Base-by-base conservation (phyloP, 2,113 vertebrate genomes). In the Phyllostomus discolor region DNA sequence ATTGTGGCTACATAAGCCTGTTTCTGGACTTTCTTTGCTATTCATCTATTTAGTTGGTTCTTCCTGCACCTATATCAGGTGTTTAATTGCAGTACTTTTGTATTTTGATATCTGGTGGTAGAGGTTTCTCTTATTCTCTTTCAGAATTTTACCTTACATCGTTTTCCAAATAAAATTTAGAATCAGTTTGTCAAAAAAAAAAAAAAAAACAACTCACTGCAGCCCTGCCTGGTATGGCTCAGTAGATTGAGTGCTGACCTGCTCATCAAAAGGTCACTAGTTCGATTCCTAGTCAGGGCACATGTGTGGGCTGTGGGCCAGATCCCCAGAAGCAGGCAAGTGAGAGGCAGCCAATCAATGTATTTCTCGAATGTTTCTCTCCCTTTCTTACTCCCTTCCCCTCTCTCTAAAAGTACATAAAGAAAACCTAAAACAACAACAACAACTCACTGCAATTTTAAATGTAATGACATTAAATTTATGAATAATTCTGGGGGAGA, bases 111-210 rank as follows among this genome's bases (percentile, higher is more conserved):
- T 31, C 64, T 84, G 50, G 1, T 64, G 35, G 24, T 75, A 33
- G 10, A 72, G 17, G 22, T 86, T 75, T 84, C 28, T 83, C 43
- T 46, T 92, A 76, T 3, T 48, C n/a, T 62, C 31, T 76, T 64
- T 83, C 48, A 84, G 22, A 88, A 54, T 64, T 95, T 69, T 82
- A 46, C 76, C 35, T 26, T 54, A 75, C 19, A 26, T 33, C 20
- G 35, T 75, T 76, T 96, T 85, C 64, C 78, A 97, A 82, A 70
- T 64, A 78, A 75, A 81, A 94, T 59, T 50, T 90, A 59, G n/a
- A 93, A 80, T 90, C 91, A 79, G 1, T 87, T 81, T 70, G 4
- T 95, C 16, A 57, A 28, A 54, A 86, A 79, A 54, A 28, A 54
- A 86, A 79, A 54, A 57, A 28, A 54, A 86, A 79, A n/a, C n/a